Conservation (phyloP, 2,888 invertebrate genomes). For the Apodemia zela region DNA sequence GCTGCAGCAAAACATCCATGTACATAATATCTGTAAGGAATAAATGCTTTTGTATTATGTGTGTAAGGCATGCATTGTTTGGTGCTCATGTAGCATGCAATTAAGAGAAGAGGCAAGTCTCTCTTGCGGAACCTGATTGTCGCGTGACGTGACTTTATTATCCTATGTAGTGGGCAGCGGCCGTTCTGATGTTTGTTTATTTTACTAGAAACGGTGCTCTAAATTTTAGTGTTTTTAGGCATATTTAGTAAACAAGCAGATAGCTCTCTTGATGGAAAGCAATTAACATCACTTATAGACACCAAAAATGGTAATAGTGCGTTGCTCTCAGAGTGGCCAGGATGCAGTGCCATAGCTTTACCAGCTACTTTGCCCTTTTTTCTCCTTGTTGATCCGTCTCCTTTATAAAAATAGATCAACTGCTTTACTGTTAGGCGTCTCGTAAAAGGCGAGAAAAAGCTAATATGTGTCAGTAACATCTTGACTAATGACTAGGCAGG, state of each 20-base stretch:
- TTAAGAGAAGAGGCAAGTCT: conserved; percentile 56
- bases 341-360: no score
- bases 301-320: no score
- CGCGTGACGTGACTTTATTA: conserved; percentile 35
- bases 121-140: conserved; percentile 64
- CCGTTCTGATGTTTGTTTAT: neutral
- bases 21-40: neutral
- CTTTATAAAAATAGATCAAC: no score
- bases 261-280: no score
- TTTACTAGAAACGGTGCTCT: neutral
- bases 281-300: no score
- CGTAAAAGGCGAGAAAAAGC: no score
- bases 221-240: neutral
- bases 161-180: neutral
- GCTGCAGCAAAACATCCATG: neutral
- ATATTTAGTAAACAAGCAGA: neutral
- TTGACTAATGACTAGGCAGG: no score
- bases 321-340: no score
- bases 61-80: conserved; percentile 45
- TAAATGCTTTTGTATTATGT: conserved; percentile 7
- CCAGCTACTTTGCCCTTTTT: no score
- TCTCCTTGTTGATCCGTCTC: no score
- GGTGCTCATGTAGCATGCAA: conserved; percentile 64
- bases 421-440: no score
- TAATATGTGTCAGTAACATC: no score